Conservation (phyloP, 2,113 vertebrate genomes). For the Sphyrna mokarran region DNA sequence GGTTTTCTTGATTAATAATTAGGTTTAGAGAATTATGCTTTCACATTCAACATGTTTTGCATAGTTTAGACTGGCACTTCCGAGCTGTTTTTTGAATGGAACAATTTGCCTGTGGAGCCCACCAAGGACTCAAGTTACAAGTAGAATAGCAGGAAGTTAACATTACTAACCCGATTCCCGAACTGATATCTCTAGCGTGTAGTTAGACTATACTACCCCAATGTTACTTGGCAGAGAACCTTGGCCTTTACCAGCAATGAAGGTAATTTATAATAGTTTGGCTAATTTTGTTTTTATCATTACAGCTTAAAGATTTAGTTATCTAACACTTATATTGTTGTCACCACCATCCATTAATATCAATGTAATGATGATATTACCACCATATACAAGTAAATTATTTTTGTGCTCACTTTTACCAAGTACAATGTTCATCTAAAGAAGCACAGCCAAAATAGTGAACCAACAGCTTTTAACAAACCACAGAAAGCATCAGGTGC, state of each 20-base stretch:
- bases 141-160: not conserved
- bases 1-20: not conserved
- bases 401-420: not conserved
- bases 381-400: not conserved
- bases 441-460: not conserved
- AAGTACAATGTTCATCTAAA: not conserved
- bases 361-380: not conserved
- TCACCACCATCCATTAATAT: not conserved
- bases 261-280: not conserved
- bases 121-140: not conserved
- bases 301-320: not conserved
- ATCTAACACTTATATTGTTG: not conserved
- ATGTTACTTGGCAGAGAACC: not conserved
- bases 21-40: not conserved
- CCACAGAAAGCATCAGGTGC: not conserved
- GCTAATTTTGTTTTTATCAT: not conserved
- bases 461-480: not conserved
- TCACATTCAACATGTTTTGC: not conserved
- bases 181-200: not conserved
- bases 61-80: not conserved
- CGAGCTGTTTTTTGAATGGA: not conserved
- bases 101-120: not conserved
- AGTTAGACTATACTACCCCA: not conserved
- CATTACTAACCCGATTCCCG: not conserved
- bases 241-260: not conserved